These are phyloP conservation scores for Macrotus californicus DNA, from an alignment of 2,113 vertebrate species.

Conservation along the genomic window DNA sequence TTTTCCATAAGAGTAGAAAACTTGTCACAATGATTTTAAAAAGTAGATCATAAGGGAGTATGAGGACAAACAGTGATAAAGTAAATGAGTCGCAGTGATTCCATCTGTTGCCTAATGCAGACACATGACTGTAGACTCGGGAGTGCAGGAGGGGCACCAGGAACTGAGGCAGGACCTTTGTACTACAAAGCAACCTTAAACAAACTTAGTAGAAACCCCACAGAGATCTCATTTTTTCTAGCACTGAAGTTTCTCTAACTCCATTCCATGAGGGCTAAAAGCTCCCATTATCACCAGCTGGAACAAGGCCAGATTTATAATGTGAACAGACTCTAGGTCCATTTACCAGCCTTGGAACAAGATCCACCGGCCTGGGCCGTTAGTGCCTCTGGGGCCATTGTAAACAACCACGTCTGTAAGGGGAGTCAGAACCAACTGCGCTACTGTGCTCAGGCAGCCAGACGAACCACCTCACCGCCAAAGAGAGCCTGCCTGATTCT, in stretches of 20 bases:
- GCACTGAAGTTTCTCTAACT: neutral
- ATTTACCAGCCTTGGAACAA: neutral
- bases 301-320: neutral
- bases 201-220: neutral
- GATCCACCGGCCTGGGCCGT: neutral
- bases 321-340: neutral
- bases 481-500: neutral
- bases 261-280: neutral
- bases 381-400: neutral
- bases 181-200: neutral
- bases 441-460: neutral
- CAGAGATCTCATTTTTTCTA: neutral
- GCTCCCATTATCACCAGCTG: neutral
- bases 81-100: neutral
- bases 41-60: neutral
- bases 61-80: neutral
- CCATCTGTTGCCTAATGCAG: neutral
- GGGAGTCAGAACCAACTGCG: neutral
- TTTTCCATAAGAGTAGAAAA: conserved; percentile 39
- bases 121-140: neutral
- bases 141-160: neutral
- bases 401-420: neutral
- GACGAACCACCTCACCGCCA: no score
- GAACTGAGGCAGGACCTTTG: neutral
- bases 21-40: neutral